Conservation (phyloP, 2,888 invertebrate species). For the Pyrrhosoma nymphula region DNA sequence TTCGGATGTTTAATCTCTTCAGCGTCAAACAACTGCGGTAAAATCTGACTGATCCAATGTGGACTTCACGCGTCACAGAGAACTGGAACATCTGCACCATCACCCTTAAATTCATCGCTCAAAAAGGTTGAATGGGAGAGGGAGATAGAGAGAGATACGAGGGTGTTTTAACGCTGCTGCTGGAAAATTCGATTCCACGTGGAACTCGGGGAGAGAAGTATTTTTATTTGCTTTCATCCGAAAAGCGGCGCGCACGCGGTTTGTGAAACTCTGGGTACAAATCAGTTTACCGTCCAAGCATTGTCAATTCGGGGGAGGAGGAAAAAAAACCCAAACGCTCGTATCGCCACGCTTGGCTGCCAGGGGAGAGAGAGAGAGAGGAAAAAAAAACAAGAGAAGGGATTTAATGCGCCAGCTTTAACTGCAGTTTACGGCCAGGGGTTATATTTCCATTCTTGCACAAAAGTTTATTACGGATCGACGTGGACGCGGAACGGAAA, state of each 20-base stretch:
- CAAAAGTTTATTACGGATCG: conserved; percentile 1
- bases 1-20: not conserved
- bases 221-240: not conserved
- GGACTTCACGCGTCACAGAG: not conserved
- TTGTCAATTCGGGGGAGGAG: not conserved
- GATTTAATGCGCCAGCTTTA: not conserved
- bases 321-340: not conserved
- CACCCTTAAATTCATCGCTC: not conserved
- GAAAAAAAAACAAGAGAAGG: not conserved
- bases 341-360: not conserved
- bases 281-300: conserved; percentile 21
- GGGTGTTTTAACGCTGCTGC: not conserved
- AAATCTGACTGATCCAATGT: not conserved
- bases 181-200: not conserved
- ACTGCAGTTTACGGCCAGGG: conserved; percentile 10
- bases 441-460: not conserved
- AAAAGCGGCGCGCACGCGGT: conserved; percentile 6
- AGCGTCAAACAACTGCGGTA: not conserved
- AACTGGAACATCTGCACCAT: not conserved
- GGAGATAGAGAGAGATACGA: not conserved
- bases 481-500: not conserved
- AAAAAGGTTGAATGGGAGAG: not conserved
- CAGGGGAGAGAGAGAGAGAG: not conserved
- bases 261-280: not conserved
- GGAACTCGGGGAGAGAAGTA: not conserved